These are phyloP conservation scores for Caenorhabditis virilis DNA, from an alignment of 2,888 invertebrate genomes.

Conservation along the genomic window DNA sequence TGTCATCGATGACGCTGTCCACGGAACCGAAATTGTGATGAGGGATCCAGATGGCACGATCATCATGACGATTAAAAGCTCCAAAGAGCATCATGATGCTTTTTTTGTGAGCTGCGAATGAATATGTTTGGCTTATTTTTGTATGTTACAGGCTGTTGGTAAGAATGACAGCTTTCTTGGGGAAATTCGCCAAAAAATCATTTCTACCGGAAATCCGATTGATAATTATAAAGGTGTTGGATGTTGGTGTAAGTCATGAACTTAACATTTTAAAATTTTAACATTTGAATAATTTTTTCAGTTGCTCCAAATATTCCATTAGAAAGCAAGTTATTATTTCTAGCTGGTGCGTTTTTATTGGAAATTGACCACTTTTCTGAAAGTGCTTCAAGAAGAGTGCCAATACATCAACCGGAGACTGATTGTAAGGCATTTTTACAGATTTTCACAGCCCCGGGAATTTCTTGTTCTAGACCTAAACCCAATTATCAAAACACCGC, in stretches of 20 bases:
- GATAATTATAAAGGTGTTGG: constrained; percentile 35
- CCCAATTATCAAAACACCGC: constrained; percentile 30
- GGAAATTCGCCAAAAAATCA: constrained; percentile 32
- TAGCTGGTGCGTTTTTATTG: constrained; percentile 20
- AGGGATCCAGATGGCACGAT: constrained; percentile 12
- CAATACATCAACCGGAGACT: constrained; percentile 18
- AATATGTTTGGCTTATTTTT: not conserved
- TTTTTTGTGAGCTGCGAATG: constrained; percentile 7
- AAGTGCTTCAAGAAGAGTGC: constrained; percentile 6
- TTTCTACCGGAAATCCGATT: constrained; percentile 25
- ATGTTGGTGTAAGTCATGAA: constrained; percentile 23
- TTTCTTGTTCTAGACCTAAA: no score
- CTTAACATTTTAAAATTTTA: not conserved
- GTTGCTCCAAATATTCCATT: constrained; percentile 18
- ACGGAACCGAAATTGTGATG: constrained; percentile 20
- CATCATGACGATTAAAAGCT: constrained; percentile 6
- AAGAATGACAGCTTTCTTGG: constrained; percentile 21
- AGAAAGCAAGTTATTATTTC: constrained; percentile 21
- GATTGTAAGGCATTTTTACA: constrained; percentile 9
- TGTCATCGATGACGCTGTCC: constrained; percentile 14
- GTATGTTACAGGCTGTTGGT: not conserved
- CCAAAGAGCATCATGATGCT: constrained; percentile 15
- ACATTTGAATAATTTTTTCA: constrained; percentile 1
- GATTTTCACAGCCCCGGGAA: no score
- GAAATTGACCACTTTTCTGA: constrained; percentile 32